Conservation (phyloP, 2,113 vertebrate genomes). For the Cottus gobio region DNA sequence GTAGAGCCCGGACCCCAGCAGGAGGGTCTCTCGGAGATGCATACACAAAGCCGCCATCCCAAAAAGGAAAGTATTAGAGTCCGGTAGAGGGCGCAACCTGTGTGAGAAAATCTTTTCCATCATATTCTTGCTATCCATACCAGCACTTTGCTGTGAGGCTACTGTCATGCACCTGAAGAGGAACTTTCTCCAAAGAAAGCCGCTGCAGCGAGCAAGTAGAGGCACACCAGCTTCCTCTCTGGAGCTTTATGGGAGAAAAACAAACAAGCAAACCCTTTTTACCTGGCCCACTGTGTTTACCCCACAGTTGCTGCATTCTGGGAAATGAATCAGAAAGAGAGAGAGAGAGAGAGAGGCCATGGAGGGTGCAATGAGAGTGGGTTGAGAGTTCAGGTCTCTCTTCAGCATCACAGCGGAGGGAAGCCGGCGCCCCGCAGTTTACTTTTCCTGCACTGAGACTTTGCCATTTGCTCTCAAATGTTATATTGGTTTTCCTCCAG, state of each 20-base stretch:
- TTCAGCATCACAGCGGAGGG: slow-evolving; percentile 45
- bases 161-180: slow-evolving; percentile 9
- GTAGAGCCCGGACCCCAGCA: no score
- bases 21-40: no score
- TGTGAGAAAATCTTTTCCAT: slow-evolving; percentile 4
- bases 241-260: slow-evolving; percentile 26
- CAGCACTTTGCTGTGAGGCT: slow-evolving; percentile 23
- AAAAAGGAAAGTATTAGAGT: no score
- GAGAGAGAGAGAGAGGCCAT: neutral
- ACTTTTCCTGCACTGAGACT: slow-evolving; percentile 55
- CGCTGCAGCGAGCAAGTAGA: neutral
- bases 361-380: slow-evolving; percentile 32
- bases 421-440: slow-evolving; percentile 51
- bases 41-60: no score
- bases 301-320: slow-evolving; percentile 1
- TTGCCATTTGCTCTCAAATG: slow-evolving; percentile 73
- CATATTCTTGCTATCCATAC: slow-evolving; percentile 32
- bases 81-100: no score
- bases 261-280: slow-evolving; percentile 45
- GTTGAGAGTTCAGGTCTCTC: slow-evolving; percentile 58
- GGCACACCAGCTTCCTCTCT: slow-evolving; percentile 9
- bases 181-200: slow-evolving; percentile 15
- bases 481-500: slow-evolving; percentile 65
- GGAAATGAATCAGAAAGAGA: neutral
- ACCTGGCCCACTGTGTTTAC: slow-evolving; percentile 30